Percentiles rank a stretch among this genome's conserved stretches.
Evolutionary conservation across 2,888 invertebrate species (phyloP).

Genomic region (Philereme vetulata): DNA sequence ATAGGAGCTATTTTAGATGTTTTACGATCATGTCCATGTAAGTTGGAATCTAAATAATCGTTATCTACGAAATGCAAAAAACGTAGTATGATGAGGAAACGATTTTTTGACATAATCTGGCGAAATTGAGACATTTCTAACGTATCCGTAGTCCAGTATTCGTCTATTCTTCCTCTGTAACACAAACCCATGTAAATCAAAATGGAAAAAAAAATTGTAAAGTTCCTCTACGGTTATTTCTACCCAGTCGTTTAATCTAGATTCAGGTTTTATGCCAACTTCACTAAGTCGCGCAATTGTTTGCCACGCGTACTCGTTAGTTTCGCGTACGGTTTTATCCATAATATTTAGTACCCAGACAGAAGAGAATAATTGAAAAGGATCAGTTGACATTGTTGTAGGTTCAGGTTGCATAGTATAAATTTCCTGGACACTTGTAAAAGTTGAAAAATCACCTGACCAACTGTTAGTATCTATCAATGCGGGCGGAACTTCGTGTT

Average conservation of each 20-base stretch:
- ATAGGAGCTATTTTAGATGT: constrained; percentile 31
- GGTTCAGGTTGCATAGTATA: constrained; percentile 26
- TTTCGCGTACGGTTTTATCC: constrained; percentile 23
- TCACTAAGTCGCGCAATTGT: constrained; percentile 23
- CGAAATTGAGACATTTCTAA: constrained; percentile 36
- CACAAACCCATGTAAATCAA: constrained; percentile 31
- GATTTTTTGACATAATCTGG: constrained; percentile 31
- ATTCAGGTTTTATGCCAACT: constrained; percentile 16
- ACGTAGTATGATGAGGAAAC: constrained; percentile 27
- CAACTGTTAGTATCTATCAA: neutral
- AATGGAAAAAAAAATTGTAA: constrained; percentile 25
- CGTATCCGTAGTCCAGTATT: constrained; percentile 34
- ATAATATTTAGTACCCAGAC: constrained; percentile 29
- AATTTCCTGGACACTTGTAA: constrained; percentile 23
- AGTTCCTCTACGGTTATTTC: constrained; percentile 25
- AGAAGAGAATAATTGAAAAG: constrained; percentile 26
- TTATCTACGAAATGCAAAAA: constrained; percentile 38
- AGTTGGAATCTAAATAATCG: constrained; percentile 12
- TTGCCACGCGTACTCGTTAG: constrained; percentile 28
- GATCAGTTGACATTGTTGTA: constrained; percentile 23
- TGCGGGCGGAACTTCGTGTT: too few relatives aligned
- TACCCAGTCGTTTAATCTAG: constrained; percentile 30
- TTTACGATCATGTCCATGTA: constrained; percentile 29
- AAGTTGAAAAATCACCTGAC: constrained; percentile 12
- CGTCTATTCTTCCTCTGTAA: constrained; percentile 25